These are phyloP conservation scores for Sebastes jordani DNA, from an alignment of 2,797 vertebrate genomes.

Conservation along the genomic window DNA sequence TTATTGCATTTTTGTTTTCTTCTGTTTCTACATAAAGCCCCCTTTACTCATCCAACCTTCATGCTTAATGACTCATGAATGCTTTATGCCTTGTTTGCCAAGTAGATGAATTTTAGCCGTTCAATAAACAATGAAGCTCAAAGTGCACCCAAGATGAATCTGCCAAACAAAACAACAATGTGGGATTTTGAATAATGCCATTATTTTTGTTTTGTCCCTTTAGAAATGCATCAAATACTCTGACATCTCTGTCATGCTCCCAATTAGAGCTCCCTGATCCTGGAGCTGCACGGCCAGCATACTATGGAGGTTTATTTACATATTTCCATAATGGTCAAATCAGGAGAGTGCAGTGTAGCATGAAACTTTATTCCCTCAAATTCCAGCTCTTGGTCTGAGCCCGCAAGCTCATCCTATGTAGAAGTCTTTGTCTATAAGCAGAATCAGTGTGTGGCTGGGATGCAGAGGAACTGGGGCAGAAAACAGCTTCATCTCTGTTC, in stretches of 20 bases:
- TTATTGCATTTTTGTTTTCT: background rate
- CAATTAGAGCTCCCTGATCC: conserved; percentile 52
- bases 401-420: conserved; percentile 61
- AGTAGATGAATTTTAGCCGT: conserved; percentile 39
- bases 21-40: background rate
- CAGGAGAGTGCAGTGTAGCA: conserved; percentile 58
- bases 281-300: background rate
- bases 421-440: conserved; percentile 66
- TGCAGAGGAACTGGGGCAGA: conserved; percentile 66
- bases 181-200: conserved; percentile 41
- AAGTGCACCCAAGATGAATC: conserved; percentile 39
- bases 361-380: conserved; percentile 59
- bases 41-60: conserved; percentile 16
- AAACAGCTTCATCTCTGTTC: conserved; percentile 60
- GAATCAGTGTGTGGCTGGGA: conserved; percentile 48
- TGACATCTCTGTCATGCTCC: conserved; percentile 35
- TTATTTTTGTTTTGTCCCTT: conserved; percentile 40
- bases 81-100: conserved; percentile 50
- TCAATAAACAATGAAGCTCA: conserved; percentile 66
- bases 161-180: conserved; percentile 23
- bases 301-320: conserved; percentile 62
- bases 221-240: conserved; percentile 33
- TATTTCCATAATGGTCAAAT: conserved; percentile 72
- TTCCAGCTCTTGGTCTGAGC: conserved; percentile 45
- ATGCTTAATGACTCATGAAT: conserved; percentile 47